Conservation (phyloP, 1,140 invertebrate species). For the Drosophila tsacasi region DNA sequence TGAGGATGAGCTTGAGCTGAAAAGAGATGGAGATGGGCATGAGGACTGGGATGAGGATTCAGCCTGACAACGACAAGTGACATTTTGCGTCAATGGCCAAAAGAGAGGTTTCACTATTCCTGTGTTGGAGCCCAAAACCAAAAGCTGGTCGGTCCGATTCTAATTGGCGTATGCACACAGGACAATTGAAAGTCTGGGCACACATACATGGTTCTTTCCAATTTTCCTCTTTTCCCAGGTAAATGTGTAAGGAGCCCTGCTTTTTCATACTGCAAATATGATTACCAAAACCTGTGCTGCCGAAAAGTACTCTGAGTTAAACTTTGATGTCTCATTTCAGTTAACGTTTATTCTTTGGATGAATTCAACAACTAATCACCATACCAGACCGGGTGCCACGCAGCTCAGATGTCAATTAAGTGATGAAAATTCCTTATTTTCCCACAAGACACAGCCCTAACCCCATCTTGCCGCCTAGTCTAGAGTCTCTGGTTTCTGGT, state of each 20-base stretch:
- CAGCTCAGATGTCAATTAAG: conserved; percentile 56
- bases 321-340: conserved; percentile 8
- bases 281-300: too few relatives aligned
- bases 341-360: conserved; percentile 32
- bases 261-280: neutral
- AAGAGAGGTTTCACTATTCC: conserved; percentile 43
- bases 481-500: conserved; percentile 24
- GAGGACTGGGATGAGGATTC: conserved; percentile 12
- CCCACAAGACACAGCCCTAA: conserved; percentile 2
- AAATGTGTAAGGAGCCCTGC: neutral
- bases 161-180: conserved; percentile 61
- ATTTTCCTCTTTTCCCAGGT: conserved; percentile 6
- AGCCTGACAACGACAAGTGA: conserved; percentile 50
- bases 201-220: neutral
- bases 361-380: conserved; percentile 23
- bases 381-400: neutral
- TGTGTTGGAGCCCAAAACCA: conserved; percentile 1
- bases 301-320: neutral
- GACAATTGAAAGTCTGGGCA: conserved; percentile 33
- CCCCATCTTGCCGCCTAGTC: neutral
- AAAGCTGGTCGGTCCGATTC: conserved; percentile 17
- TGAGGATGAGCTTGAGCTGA: conserved; percentile 7
- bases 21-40: neutral
- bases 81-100: conserved; percentile 57
- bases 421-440: conserved; percentile 44